Percentiles rank a stretch among this genome's conserved stretches.
Conservation (phyloP, 2,113 vertebrate genomes). For the Epinephelus cyanopodus region DNA sequence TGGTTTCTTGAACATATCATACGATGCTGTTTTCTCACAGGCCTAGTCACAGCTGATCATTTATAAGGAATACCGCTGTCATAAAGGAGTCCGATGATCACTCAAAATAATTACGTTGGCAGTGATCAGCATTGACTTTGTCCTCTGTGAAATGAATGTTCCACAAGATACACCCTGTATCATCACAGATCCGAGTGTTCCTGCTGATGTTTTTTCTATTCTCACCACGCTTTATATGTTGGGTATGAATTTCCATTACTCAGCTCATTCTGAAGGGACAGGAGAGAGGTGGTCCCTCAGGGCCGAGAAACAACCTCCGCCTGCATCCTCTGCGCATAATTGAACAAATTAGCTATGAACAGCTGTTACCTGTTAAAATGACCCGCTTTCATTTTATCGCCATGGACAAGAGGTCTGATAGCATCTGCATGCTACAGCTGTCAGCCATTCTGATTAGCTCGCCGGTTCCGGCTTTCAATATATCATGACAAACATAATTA, state of each 20-base stretch:
- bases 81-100: constrained; percentile 15
- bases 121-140: constrained; percentile 34
- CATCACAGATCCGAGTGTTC: constrained; percentile 14
- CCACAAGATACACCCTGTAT: constrained; percentile 20
- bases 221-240: constrained; percentile 15
- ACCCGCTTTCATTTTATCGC: constrained; percentile 84
- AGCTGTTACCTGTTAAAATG: constrained; percentile 88
- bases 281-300: constrained; percentile 62
- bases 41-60: constrained; percentile 16
- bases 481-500: constrained; percentile 87
- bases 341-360: constrained; percentile 86
- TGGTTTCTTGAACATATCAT: constrained; percentile 23
- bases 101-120: constrained; percentile 32
- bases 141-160: constrained; percentile 25
- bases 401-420: constrained; percentile 83
- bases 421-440: constrained; percentile 86
- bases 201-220: constrained; percentile 17
- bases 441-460: constrained; percentile 82
- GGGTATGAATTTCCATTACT: constrained; percentile 68
- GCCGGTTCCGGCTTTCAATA: constrained; percentile 77
- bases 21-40: constrained; percentile 26
- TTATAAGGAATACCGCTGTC: neutral
- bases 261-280: constrained; percentile 41
- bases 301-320: constrained; percentile 73
- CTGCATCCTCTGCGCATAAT: constrained; percentile 81